These are phyloP conservation scores for Misgurnus anguillicaudatus DNA, from an alignment of 2,113 vertebrate species.

Conservation along the genomic window DNA sequence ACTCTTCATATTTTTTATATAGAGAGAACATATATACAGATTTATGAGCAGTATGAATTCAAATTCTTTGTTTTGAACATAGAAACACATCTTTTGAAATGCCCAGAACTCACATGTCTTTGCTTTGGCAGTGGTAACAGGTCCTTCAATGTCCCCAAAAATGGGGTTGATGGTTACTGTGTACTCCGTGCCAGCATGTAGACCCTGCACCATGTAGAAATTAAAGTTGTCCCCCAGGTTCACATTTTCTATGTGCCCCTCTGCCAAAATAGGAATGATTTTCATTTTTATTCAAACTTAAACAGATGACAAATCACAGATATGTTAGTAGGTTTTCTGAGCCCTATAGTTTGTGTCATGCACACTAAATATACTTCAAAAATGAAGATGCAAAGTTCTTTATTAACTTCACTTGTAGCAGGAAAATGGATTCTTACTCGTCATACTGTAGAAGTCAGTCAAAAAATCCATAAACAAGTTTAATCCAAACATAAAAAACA, in stretches of 20 bases:
- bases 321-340: too few species aligned
- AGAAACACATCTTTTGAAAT: neutral
- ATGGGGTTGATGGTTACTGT: slow-evolving; percentile 83
- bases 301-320: too few species aligned
- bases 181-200: slow-evolving; percentile 77
- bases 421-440: too few species aligned
- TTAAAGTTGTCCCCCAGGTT: slow-evolving; percentile 79
- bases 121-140: slow-evolving; percentile 66
- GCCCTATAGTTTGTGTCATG: too few species aligned
- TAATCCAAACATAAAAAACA: too few species aligned
- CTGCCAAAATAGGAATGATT: slow-evolving; percentile 59
- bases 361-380: too few species aligned
- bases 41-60: neutral
- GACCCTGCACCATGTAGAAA: slow-evolving; percentile 88
- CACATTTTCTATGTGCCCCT: slow-evolving; percentile 81
- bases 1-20: neutral
- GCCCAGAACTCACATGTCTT: slow-evolving; percentile 74
- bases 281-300: neutral
- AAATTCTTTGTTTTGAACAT: neutral
- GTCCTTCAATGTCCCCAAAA: slow-evolving; percentile 83
- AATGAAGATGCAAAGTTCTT: too few species aligned
- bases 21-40: too few species aligned
- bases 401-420: too few species aligned
- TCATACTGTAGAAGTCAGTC: too few species aligned
- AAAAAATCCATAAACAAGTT: too few species aligned